Conservation (phyloP, 2,888 invertebrate genomes). For the Sarcophaga subvicina region DNA sequence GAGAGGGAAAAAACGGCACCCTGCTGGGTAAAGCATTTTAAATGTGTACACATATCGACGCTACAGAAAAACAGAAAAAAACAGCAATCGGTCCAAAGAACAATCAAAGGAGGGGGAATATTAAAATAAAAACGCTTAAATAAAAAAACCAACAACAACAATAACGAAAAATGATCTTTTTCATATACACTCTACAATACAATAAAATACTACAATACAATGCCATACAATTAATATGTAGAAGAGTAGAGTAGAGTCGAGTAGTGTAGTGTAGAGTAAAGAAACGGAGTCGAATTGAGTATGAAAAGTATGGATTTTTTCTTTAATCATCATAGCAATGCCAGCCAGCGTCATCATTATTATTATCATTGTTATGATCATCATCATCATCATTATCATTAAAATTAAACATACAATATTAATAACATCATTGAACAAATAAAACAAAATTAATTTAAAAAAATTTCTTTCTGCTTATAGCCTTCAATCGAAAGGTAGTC, state of each 20-base stretch:
- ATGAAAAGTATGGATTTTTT: constrained; percentile 38
- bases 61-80: neutral
- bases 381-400: constrained; percentile 53
- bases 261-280: constrained; percentile 39
- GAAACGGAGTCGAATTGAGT: constrained; percentile 38
- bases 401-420: constrained; percentile 56
- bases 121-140: constrained; percentile 15
- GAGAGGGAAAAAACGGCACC: constrained; percentile 61
- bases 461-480: too few species aligned
- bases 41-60: constrained; percentile 56
- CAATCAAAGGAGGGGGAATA: constrained; percentile 48
- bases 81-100: constrained; percentile 13
- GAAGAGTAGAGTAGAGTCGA: constrained; percentile 27
- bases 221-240: constrained; percentile 44
- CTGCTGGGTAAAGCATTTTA: constrained; percentile 69
- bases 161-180: constrained; percentile 51
- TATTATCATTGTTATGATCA: constrained; percentile 18
- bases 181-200: constrained; percentile 16
- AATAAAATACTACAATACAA: neutral
- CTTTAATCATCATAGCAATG: constrained; percentile 43
- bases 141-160: constrained; percentile 13
- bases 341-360: constrained; percentile 39
- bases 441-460: constrained; percentile 28
- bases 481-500: too few species aligned
- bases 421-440: constrained; percentile 62